phyloP scores from a whole-genome alignment of 2,113 vertebrate species.

The Peromyscus maniculatus region DNA sequence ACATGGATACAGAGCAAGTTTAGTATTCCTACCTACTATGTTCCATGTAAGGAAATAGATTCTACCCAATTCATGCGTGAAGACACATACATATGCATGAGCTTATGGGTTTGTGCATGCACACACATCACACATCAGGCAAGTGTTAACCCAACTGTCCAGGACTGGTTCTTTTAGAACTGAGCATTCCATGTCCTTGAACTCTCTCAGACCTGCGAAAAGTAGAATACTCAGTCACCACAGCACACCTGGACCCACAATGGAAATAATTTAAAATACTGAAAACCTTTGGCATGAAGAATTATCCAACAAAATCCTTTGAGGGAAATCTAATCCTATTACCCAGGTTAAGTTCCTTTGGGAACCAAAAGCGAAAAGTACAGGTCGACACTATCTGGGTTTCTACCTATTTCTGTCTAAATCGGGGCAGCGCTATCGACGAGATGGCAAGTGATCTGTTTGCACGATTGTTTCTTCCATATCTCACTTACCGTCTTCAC shows the following conservation, averaged over 20 bases:
- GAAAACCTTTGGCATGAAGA: neutral
- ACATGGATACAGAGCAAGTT: neutral
- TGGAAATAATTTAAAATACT: neutral
- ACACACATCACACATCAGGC: neutral
- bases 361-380: neutral
- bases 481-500: neutral
- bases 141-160: neutral
- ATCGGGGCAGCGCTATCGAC: neutral
- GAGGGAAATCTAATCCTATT: neutral
- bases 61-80: neutral
- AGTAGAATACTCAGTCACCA: neutral
- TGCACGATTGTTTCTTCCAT: neutral
- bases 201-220: neutral
- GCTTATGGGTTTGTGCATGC: neutral
- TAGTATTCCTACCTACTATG: neutral
- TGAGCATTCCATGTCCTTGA: neutral
- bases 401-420: neutral
- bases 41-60: neutral
- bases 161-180: neutral
- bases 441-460: neutral
- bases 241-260: neutral
- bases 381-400: neutral
- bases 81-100: no score
- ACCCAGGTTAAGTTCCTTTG: neutral
- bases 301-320: neutral